Evolutionary conservation across 1,140 invertebrate species (phyloP).

Genomic region (Cyrtorhinus lividipennis): DNA sequence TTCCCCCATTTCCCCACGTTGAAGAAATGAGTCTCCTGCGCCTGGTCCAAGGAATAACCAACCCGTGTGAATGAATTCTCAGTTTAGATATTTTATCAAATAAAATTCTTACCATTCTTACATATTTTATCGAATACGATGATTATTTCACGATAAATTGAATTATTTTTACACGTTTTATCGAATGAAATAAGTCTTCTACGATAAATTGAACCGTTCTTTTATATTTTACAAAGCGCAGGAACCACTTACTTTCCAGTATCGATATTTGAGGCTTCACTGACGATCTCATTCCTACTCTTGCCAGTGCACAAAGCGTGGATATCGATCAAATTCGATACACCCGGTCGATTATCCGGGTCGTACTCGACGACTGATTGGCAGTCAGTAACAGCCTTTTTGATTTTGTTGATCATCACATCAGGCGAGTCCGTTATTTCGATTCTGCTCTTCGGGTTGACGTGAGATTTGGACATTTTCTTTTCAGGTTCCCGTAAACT

Average conservation of each 20-base stretch:
- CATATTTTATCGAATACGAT: no score
- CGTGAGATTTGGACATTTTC: slow-evolving; percentile 98
- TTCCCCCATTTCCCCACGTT: no score
- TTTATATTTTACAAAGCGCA: neutral
- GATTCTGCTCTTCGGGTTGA: slow-evolving; percentile 60
- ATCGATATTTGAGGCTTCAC: slow-evolving; percentile 47
- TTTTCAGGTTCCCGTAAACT: slow-evolving; percentile 69
- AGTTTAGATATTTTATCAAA: neutral
- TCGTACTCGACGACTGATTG: slow-evolving; percentile 71
- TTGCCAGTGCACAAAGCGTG: slow-evolving; percentile 59
- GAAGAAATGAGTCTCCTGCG: no score
- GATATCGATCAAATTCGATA: slow-evolving; percentile 77
- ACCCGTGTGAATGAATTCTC: neutral
- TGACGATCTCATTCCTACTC: slow-evolving; percentile 52
- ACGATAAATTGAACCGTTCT: no score
- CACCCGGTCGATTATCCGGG: slow-evolving; percentile 58
- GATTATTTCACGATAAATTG: no score
- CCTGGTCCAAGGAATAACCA: no score
- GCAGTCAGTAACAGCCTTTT: slow-evolving; percentile 85
- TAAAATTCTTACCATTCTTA: neutral
- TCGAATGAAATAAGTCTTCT: no score
- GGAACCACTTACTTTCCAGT: slow-evolving; percentile 46
- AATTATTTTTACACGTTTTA: no score
- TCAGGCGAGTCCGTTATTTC: slow-evolving; percentile 68
- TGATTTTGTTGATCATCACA: slow-evolving; percentile 58